Conservation (phyloP, 2,797 vertebrate species). For the Schizopygopsis malacanthus region DNA sequence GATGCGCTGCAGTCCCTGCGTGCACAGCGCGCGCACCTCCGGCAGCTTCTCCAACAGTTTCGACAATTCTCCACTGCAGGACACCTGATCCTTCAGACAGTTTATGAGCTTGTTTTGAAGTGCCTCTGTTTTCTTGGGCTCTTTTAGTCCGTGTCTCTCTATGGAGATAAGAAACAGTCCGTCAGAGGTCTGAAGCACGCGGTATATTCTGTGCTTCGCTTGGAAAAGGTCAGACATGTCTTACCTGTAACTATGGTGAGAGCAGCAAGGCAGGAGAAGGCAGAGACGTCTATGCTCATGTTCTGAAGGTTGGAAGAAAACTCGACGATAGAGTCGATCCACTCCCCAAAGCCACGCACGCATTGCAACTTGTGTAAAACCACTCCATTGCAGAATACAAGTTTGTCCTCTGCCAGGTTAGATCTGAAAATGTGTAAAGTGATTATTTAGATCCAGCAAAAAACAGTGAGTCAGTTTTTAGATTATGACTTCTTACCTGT, state of each 20-base stretch:
- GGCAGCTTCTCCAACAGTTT: slow-evolving; percentile 95
- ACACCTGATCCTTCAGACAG: slow-evolving; percentile 91
- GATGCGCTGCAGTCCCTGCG: slow-evolving; percentile 97
- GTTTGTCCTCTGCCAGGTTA: slow-evolving; percentile 91
- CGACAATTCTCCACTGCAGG: slow-evolving; percentile 86
- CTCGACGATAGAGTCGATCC: slow-evolving; percentile 96
- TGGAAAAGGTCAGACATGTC: slow-evolving; percentile 60
- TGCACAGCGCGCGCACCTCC: slow-evolving; percentile 94
- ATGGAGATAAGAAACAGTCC: slow-evolving; percentile 49
- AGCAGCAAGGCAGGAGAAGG: slow-evolving; percentile 94
- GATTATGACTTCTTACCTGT: slow-evolving; percentile 80
- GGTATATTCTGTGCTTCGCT: slow-evolving; percentile 6
- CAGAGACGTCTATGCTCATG: slow-evolving; percentile 93
- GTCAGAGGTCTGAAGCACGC: slow-evolving; percentile 19
- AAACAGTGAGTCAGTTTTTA: not conserved
- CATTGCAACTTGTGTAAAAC: slow-evolving; percentile 94
- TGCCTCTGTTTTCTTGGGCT: slow-evolving; percentile 92
- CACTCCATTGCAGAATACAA: slow-evolving; percentile 96
- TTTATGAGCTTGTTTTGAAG: slow-evolving; percentile 92
- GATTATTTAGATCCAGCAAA: not conserved
- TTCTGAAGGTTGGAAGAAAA: slow-evolving; percentile 93
- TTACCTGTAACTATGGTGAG: slow-evolving; percentile 94
- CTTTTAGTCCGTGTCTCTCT: slow-evolving; percentile 96
- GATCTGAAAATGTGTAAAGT: slow-evolving; percentile 77
- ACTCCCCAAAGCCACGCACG: slow-evolving; percentile 94